Conservation (phyloP, 2,113 vertebrate genomes). For the Calidris pugnax region DNA sequence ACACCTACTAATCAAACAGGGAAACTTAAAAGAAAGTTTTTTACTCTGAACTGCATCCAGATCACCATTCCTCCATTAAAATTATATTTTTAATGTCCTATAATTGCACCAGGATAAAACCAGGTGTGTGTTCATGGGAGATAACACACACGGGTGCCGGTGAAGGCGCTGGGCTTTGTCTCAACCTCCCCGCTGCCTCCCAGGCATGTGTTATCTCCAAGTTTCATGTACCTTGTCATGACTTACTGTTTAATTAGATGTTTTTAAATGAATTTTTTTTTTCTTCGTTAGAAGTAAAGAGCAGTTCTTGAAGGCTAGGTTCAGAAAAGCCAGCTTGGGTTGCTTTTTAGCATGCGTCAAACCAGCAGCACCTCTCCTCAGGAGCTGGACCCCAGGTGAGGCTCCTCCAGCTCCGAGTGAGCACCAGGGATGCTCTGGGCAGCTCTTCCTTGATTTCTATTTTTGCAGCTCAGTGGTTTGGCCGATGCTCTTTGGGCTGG, state of each 20-base stretch:
- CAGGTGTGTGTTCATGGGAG: slow-evolving; percentile 58
- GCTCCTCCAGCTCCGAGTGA: accelerated
- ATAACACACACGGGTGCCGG: slow-evolving; percentile 34
- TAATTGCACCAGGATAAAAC: slow-evolving; percentile 61
- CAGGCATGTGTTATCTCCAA: slow-evolving; percentile 58
- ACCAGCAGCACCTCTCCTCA: not conserved
- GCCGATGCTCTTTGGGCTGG: accelerated
- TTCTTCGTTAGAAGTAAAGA: slow-evolving; percentile 27
- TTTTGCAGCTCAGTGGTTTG: not conserved
- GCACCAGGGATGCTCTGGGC: accelerated
- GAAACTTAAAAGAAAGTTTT: slow-evolving; percentile 64
- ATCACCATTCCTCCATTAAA: slow-evolving; percentile 58
- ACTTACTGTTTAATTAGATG: slow-evolving; percentile 72
- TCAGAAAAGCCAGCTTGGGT: slow-evolving; percentile 7
- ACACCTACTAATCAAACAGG: slow-evolving; percentile 36
- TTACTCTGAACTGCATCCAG: slow-evolving; percentile 54
- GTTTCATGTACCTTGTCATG: slow-evolving; percentile 65
- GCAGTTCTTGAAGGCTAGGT: not conserved
- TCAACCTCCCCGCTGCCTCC: slow-evolving; percentile 22
- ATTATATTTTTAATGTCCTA: slow-evolving; percentile 59
- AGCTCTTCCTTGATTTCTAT: not conserved
- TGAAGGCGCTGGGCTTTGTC: slow-evolving; percentile 47
- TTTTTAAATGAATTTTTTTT: slow-evolving; percentile 34
- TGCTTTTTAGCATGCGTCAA: not conserved
- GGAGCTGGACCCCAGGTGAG: not conserved